Conservation (phyloP, 2,888 invertebrate species). For the Ommatoiulus sabulosus region DNA sequence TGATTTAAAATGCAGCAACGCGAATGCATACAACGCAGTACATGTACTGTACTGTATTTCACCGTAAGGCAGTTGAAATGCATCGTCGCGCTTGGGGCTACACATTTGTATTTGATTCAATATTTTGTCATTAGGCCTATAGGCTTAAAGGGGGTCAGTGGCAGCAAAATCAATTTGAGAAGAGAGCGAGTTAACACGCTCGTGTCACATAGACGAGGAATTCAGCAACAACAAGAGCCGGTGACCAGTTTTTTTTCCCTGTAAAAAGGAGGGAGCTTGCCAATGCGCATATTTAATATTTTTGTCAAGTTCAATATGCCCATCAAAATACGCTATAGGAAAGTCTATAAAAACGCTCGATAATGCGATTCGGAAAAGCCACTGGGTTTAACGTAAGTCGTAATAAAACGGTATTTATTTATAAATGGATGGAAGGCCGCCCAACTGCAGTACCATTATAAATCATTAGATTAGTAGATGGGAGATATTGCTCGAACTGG, state of each 20-base stretch:
- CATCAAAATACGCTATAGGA: constrained; percentile 41
- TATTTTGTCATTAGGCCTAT: constrained; percentile 44
- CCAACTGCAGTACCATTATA: background rate
- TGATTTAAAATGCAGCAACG: background rate
- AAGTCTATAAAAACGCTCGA: background rate
- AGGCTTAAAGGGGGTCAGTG: constrained; percentile 43
- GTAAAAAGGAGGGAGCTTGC: background rate
- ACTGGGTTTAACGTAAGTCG: constrained; percentile 20
- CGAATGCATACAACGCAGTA: no score
- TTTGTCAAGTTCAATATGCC: constrained; percentile 46
- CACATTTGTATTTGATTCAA: constrained; percentile 32
- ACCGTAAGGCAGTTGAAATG: background rate
- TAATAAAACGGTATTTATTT: constrained; percentile 44
- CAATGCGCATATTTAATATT: constrained; percentile 44
- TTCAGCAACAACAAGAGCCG: constrained; percentile 37
- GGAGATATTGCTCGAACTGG: background rate
- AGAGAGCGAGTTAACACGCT: constrained; percentile 45
- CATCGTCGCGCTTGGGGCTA: background rate
- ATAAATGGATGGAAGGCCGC: background rate
- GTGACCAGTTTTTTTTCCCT: constrained; percentile 29
- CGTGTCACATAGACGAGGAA: constrained; percentile 47
- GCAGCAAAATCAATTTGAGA: constrained; percentile 47
- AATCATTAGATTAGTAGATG: background rate
- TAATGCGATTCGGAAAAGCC: constrained; percentile 41
- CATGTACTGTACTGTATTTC: no score